phyloP scores from a whole-genome alignment of 1,140 invertebrate species.

The Caenorhabditis inopinata region DNA sequence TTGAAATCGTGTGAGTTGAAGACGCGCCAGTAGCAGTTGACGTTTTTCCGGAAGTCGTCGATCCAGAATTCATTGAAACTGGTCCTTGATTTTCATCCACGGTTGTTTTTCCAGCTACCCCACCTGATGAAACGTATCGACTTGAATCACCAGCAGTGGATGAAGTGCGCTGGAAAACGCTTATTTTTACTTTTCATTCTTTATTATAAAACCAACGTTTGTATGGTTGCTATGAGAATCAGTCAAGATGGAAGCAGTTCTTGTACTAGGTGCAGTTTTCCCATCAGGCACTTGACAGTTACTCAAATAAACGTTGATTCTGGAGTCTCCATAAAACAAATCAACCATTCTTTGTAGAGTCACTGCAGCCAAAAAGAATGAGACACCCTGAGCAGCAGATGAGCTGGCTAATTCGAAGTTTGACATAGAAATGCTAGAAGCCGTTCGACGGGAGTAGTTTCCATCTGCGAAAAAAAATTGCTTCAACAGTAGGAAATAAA shows the following conservation, averaged over 20 bases:
- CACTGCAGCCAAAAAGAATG: slow-evolving; percentile 59
- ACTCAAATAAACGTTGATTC: not conserved
- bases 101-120: not conserved
- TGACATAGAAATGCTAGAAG: not conserved
- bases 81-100: not conserved
- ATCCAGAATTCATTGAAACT: not conserved
- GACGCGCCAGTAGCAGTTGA: not conserved
- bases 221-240: slow-evolving; percentile 4
- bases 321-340: slow-evolving; percentile 58
- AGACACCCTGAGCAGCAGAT: slow-evolving; percentile 30
- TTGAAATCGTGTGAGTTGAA: too few species aligned
- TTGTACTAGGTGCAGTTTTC: not conserved
- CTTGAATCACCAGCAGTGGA: not conserved
- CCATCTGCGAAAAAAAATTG: slow-evolving; percentile 17
- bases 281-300: not conserved
- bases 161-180: not conserved
- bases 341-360: slow-evolving; percentile 59
- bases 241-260: not conserved
- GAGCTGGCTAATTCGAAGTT: not conserved
- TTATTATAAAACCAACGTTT: not conserved
- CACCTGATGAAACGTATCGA: not conserved
- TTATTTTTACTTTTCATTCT: too few species aligned
- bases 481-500: not conserved
- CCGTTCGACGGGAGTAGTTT: not conserved
- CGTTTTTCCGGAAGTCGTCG: not conserved